These are phyloP conservation scores for Coelopa pilipes DNA, from an alignment of 2,888 invertebrate species.

Conservation along the genomic window DNA sequence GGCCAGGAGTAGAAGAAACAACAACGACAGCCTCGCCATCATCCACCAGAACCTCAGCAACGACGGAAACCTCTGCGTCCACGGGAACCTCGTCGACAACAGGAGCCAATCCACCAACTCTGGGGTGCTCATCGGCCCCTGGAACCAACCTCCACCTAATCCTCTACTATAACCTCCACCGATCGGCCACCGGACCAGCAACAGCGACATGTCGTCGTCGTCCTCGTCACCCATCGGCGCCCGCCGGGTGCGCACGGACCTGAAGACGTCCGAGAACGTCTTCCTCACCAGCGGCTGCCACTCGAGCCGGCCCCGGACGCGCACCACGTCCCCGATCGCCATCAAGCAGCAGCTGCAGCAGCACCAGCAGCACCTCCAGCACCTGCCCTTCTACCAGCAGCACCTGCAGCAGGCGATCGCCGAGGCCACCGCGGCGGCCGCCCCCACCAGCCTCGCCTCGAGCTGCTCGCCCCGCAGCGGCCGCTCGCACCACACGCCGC, in stretches of 20 bases:
- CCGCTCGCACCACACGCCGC: constrained; percentile 13
- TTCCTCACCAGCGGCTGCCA: constrained; percentile 49
- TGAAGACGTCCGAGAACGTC: constrained; percentile 65
- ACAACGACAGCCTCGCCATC: background rate
- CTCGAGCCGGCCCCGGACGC: constrained; percentile 46
- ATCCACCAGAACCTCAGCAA: no score
- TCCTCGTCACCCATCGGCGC: constrained; percentile 58
- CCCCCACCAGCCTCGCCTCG: constrained; percentile 41
- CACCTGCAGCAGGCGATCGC: constrained; percentile 31
- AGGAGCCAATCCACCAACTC: no score
- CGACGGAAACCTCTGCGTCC: no score
- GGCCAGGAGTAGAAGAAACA: background rate
- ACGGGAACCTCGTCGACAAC: no score
- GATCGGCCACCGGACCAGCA: background rate
- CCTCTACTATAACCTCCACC: no score
- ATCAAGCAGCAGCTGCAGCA: constrained; percentile 47
- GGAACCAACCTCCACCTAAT: no score
- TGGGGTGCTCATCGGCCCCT: no score
- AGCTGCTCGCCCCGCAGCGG: constrained; percentile 45
- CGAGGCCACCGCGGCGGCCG: constrained; percentile 29
- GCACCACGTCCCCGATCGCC: constrained; percentile 51
- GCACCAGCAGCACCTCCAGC: constrained; percentile 36
- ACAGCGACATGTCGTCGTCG: constrained; percentile 24
- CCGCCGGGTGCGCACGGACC: constrained; percentile 65
- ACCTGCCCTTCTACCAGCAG: constrained; percentile 33